These are phyloP conservation scores for Drosophila sp. DNA, from an alignment of 1,140 invertebrate genomes.

Conservation along the genomic window DNA sequence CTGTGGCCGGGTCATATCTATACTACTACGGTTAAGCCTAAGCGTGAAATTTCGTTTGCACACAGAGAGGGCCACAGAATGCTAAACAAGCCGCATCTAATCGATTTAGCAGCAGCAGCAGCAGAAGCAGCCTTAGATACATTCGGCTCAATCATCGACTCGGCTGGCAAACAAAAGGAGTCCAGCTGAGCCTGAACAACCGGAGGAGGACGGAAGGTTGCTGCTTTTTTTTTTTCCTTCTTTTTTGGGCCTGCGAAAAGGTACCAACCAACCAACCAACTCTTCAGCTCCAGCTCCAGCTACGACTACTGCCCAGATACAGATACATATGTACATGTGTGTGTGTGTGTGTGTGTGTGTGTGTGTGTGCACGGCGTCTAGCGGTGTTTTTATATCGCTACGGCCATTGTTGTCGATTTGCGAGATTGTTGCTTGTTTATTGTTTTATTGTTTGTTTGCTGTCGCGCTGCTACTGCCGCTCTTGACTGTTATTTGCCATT, in stretches of 20 bases:
- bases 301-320: conserved; percentile 18
- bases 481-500: conserved; percentile 23
- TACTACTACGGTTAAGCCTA: conserved; percentile 35
- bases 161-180: conserved; percentile 40
- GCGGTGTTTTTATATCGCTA: conserved; percentile 17
- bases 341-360: neutral
- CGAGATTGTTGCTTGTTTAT: conserved; percentile 17
- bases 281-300: neutral
- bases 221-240: conserved; percentile 13
- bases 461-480: conserved; percentile 4
- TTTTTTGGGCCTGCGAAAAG: conserved; percentile 29
- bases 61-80: conserved; percentile 36
- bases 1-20: conserved; percentile 47
- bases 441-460: conserved; percentile 35
- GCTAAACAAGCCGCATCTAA: conserved; percentile 70
- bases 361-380: conserved; percentile 28
- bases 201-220: conserved; percentile 6
- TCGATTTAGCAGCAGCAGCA: conserved; percentile 50
- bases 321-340: conserved; percentile 5
- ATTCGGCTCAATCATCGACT: conserved; percentile 53
- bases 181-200: conserved; percentile 47
- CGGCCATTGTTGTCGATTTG: conserved; percentile 28
- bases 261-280: neutral
- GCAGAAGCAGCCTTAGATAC: conserved; percentile 37
- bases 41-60: conserved; percentile 66